phyloP scores from a whole-genome alignment of 2,888 invertebrate genomes.

The Willowsia nigromaculata region DNA sequence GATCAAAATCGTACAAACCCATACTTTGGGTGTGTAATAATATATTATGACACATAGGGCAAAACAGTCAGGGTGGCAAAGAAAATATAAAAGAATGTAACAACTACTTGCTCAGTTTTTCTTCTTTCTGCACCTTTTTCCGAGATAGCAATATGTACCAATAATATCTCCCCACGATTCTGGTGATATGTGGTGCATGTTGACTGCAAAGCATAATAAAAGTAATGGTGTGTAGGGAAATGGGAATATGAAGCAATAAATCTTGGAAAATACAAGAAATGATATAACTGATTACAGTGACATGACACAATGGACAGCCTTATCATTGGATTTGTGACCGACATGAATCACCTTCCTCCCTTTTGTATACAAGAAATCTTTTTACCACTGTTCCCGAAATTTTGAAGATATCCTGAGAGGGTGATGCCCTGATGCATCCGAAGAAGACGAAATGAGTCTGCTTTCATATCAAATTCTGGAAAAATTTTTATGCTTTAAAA shows the following conservation, averaged over 20 bases:
- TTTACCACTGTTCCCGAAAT: no score
- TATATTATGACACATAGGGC: constrained; percentile 44
- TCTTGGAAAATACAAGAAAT: constrained; percentile 58
- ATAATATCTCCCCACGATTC: not conserved
- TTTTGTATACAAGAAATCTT: not conserved
- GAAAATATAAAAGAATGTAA: not conserved
- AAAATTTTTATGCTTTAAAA: no score
- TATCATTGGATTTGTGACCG: constrained; percentile 59
- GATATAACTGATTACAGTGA: constrained; percentile 63
- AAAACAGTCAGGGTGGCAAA: constrained; percentile 30
- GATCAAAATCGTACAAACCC: not conserved
- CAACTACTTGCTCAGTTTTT: not conserved
- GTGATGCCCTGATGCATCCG: no score
- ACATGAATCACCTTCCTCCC: constrained; percentile 54
- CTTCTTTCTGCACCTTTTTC: not conserved
- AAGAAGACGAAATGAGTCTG: no score
- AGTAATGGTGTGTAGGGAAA: constrained; percentile 53
- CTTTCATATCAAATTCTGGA: no score
- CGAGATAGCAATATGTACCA: not conserved
- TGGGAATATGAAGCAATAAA: constrained; percentile 66
- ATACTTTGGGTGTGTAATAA: constrained; percentile 58
- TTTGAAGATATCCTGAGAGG: no score
- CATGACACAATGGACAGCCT: constrained; percentile 59
- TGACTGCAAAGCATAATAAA: not conserved
- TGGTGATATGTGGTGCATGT: constrained; percentile 9